Base-by-base conservation (phyloP, 2,888 invertebrate genomes). In the Xestia xanthographa region DNA sequence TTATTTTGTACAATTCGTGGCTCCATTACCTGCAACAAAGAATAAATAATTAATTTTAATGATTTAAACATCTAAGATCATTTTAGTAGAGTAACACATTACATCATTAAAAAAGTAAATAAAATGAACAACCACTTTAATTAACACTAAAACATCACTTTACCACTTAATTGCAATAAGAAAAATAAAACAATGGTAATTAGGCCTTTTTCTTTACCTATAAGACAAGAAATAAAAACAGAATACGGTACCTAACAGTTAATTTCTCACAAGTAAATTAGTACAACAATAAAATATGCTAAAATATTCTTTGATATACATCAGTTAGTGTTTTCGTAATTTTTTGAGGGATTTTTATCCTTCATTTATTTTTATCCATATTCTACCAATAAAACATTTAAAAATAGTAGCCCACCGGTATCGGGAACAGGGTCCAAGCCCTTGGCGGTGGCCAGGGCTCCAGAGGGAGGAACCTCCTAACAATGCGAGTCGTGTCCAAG, bases 21-120 rank as follows among this genome's bases (percentile, higher is more conserved):
- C 5, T 26, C n/a, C n/a, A 43, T 56, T 68, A 85, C 77, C 86
- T 83, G 82, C 4, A 83, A 83, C 62, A 83, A 77, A 82, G 20
- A 76, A 73, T n/a, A 29, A 67, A 0, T 0, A 48, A 63, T 80
- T 60, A 62, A 62, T 74, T 56, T 38, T 26, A 56, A 65, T 65
- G 14, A 43, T 11, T 58, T 9, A 5, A n/a, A 65, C 1, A 58
- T 60, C 8, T 43, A 58, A 5, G 26, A 63, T 2, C 8, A 53
- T 48, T 48, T 14, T 17, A 41, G 9, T 56, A 6, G 5, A 38
- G 26, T 41, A 17, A 4, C 38, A 72, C 26, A n/a, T 41, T n/a
- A 41, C n/a, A 53, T 60, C 2, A 20, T 50, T n/a, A 50, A 41
- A 72, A 29, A 76, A 73, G 17, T 9, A 14, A 75, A 29, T 56